Base-by-base conservation (phyloP, 2,797 vertebrate genomes). In the Syndactyla subalaris region DNA sequence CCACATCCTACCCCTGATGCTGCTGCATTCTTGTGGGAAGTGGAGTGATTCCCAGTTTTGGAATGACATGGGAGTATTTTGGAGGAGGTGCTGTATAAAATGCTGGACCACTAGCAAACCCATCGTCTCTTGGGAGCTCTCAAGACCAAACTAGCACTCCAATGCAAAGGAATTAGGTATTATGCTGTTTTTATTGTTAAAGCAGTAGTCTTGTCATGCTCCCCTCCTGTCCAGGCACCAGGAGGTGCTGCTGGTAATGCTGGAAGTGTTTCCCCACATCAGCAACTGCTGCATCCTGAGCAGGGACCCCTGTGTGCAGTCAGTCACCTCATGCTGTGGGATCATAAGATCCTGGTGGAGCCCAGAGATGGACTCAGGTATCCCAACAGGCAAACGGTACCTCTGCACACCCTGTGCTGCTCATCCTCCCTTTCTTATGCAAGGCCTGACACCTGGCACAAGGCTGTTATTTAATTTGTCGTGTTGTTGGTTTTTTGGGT, bases 211-310 rank as follows among this genome's bases (percentile, higher is more conserved):
- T 62, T 78, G n/a, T 1, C 6, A 0, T 79, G 85, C 55, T 85
- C 75, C 75, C 66, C 36, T 88, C 82, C 21, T 38, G 79, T 89
- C 76, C 79, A 41, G 34, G 89, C 89, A 73, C 66, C 51, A 96
- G 89, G 87, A 96, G 91, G 91, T 78, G 91, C 94, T 94, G 89
- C 85, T 70, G 73, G 48, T 27, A 79, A 39, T 1, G 14, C 85
- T 94, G 88, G n/a, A 77, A 88, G 34, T 8, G 0, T 80, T 94
- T 92, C 41, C 49, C 22, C 38, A 55, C 62, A 52, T 68, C 82
- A 93, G 39, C 49, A 86, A 20, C 24, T 58, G 32, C 74, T 52
- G 57, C 59, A 19, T 71, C 67, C 71, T 0, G 0, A 76, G 77
- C 63, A 52, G 61, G 57, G 67, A 54, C 46, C 51, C 27, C 54